Conservation (phyloP, 2,113 vertebrate species). For the Peromyscus maniculatus region DNA sequence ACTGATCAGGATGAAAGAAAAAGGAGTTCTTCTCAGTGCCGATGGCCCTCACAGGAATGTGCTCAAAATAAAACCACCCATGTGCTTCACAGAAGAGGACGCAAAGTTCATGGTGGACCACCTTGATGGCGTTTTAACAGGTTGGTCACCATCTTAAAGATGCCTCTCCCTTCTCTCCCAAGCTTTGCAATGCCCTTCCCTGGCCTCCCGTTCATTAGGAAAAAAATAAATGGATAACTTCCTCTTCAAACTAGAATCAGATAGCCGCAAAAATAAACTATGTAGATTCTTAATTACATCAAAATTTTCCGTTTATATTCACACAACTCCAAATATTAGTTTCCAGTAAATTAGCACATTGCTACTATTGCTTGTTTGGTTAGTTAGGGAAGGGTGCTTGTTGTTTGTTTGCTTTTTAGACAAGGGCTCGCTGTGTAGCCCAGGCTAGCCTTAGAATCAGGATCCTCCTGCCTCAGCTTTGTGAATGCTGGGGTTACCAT, state of each 20-base stretch:
- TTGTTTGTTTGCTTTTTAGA: neutral
- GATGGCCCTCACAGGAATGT: constrained; percentile 97
- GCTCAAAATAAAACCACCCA: constrained; percentile 97
- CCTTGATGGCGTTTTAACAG: constrained; percentile 93
- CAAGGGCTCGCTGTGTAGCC: neutral
- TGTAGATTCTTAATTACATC: neutral
- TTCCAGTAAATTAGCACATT: neutral
- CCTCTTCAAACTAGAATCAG: neutral
- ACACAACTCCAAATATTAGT: neutral
- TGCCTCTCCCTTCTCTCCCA: too few relatives aligned
- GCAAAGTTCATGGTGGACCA: constrained; percentile 91
- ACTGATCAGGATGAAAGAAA: constrained; percentile 93
- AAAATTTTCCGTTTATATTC: neutral
- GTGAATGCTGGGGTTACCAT: neutral
- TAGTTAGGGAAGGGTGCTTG: neutral
- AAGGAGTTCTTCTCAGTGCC: constrained; percentile 93
- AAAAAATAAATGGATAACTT: neutral
- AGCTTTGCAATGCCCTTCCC: neutral
- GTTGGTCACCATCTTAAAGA: constrained; percentile 80
- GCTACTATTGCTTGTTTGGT: neutral
- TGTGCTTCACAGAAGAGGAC: constrained; percentile 95
- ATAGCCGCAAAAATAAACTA: neutral
- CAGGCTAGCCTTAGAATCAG: neutral
- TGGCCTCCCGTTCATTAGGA: neutral
- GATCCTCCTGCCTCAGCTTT: neutral